Evolutionary conservation across 2,888 invertebrate species (phyloP), one percentile per base, ranked within the genome.

Genomic region (Lepetodrilus schrolli): DNA sequence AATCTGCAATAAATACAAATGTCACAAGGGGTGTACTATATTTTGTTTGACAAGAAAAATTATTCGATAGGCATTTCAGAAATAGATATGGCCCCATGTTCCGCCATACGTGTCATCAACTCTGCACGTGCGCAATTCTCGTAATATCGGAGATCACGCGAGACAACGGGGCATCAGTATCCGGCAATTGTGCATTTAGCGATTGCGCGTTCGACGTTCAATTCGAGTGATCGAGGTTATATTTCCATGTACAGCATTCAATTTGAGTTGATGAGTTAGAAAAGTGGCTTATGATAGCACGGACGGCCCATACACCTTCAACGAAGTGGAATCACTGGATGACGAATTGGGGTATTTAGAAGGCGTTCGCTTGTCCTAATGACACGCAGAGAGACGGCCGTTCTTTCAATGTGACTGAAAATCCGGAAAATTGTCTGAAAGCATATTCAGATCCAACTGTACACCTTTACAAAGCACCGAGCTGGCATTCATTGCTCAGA

Each of bases 331-430:
- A 68, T 68, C 68, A 68, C 47, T 68, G 30, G 47, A 68, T 68
- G 68, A 68, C 68, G 68, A 68, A 68, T 68, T 68, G 68, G 47
- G 68, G 68, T 47, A 68, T 43, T 68, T 68, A 68, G 68, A 23
- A 65, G 68, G 21, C 68, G 68, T 30, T 48, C 23, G 68, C 10
- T 30, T 17, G 68, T 21, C 34, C 47, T 68, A 68, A 68, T 68
- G 68, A 47, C 68, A 38, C 43, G 43, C 26, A 26, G 68, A 47
- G 38, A 43, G 68, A 26, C 47, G 38, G 68, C 47, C 43, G 23
- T 21, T 21, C 68, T 47, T 68, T 68, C 26, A 68, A 23, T 47
- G 10, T 68, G 68, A 23, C 47, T 26, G 68, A 68, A 68, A 47
- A 38, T 38, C 43, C 68, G 68, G 37, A 68, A 68, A 68, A 68